phyloP scores from a whole-genome alignment of 2,888 invertebrate species.

The Eristalis pertinax region DNA sequence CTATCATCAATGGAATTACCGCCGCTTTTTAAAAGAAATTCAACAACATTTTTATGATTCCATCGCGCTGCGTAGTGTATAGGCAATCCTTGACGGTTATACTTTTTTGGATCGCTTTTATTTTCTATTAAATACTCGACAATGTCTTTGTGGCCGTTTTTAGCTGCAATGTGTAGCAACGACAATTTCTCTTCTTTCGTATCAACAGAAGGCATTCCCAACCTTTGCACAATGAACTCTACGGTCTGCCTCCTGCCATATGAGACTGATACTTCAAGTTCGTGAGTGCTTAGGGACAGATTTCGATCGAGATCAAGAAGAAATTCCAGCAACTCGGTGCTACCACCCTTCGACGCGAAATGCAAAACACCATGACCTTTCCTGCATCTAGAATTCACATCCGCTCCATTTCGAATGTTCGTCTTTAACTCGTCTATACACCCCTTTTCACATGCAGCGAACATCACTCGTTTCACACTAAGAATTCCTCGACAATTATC shows the following conservation, averaged over 20 bases:
- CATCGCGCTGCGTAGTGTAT: conserved; percentile 59
- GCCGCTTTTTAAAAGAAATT: conserved; percentile 53
- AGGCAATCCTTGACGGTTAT: conserved; percentile 5
- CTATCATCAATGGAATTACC: conserved; percentile 40
- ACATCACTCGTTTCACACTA: neutral
- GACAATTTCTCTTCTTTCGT: neutral
- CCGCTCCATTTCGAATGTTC: conserved; percentile 39
- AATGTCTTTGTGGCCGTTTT: conserved; percentile 17
- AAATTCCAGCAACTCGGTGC: conserved; percentile 23
- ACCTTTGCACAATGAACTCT: neutral
- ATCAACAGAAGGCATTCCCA: neutral
- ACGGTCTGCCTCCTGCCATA: conserved; percentile 17
- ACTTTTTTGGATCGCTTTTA: neutral
- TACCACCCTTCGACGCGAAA: conserved; percentile 55
- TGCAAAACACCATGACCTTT: conserved; percentile 4
- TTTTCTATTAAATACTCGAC: conserved; percentile 29
- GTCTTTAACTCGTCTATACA: neutral
- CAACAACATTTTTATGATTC: conserved; percentile 45
- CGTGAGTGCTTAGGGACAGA: neutral
- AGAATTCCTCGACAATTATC: neutral
- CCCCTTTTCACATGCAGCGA: conserved; percentile 17
- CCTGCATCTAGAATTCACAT: conserved; percentile 15
- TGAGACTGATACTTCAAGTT: conserved; percentile 10
- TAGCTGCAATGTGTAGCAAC: conserved; percentile 25
- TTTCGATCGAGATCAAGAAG: neutral